Evolutionary conservation across 2,113 vertebrate species (phyloP).

Genomic region (Campylorhamphus procurvoides): DNA sequence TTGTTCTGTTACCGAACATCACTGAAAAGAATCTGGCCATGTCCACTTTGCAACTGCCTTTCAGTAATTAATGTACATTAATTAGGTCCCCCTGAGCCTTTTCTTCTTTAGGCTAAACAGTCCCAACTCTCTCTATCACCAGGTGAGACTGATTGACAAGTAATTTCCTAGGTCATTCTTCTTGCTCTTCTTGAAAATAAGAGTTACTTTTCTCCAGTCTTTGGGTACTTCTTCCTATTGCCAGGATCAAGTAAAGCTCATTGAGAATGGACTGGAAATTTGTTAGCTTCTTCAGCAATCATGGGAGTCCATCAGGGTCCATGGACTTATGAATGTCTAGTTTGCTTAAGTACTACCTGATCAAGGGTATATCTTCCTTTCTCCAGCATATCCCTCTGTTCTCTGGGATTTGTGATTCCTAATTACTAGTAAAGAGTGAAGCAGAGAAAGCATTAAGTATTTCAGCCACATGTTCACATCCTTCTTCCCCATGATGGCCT

Average conservation of each 20-base stretch:
- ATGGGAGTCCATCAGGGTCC: fast-evolving
- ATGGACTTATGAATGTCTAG: not conserved
- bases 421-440: not conserved
- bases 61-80: not conserved
- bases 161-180: not conserved
- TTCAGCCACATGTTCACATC: not conserved
- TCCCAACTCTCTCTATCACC: not conserved
- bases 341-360: not conserved
- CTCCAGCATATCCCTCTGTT: not conserved
- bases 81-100: not conserved
- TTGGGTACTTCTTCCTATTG: not conserved
- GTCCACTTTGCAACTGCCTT: not conserved
- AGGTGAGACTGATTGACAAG: not conserved
- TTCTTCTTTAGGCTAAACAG: not conserved
- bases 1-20: not conserved
- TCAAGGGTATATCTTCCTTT: not conserved
- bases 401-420: no score
- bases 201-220: not conserved
- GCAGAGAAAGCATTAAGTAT: not conserved
- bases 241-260: not conserved
- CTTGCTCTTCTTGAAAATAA: not conserved
- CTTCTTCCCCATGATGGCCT: not conserved
- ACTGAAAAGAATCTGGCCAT: not conserved
- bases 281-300: not conserved
- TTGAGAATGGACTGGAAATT: not conserved